Conservation (phyloP, 1,140 invertebrate species). For the Potamilus streckersoni region DNA sequence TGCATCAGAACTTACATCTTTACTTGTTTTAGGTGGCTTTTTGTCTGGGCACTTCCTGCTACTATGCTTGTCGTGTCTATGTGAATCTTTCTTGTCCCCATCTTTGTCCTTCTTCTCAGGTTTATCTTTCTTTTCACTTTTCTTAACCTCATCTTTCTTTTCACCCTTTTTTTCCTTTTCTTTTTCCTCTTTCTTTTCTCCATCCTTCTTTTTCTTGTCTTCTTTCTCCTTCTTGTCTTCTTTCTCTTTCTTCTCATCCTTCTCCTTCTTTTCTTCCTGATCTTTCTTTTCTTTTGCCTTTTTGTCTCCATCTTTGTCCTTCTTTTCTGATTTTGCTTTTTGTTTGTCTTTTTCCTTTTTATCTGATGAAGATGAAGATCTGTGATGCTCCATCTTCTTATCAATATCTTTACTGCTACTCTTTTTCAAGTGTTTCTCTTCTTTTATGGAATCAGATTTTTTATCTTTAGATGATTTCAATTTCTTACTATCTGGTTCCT, state of each 20-base stretch:
- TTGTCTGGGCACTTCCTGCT: conserved; percentile 27
- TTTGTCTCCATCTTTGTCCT: conserved; percentile 30
- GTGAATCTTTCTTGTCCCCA: conserved; percentile 19
- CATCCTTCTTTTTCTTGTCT: conserved; percentile 23
- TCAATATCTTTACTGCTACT: conserved; percentile 4
- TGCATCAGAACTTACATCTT: conserved; percentile 7
- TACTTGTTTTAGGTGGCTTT: conserved; percentile 13
- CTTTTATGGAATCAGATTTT: conserved; percentile 23
- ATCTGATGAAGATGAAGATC: conserved; percentile 14
- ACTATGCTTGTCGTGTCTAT: conserved; percentile 29
- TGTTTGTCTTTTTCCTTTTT: conserved; percentile 32
- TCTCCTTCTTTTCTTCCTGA: conserved; percentile 21
- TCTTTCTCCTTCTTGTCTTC: conserved; percentile 20
- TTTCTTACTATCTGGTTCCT: conserved; percentile 30
- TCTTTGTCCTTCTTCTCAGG: conserved; percentile 19
- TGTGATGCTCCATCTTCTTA: conserved; percentile 23
- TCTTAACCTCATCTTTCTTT: conserved; percentile 23
- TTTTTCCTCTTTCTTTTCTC: conserved; percentile 26
- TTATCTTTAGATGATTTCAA: conserved; percentile 25
- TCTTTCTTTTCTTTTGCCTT: conserved; percentile 23
- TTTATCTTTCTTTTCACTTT: conserved; percentile 6
- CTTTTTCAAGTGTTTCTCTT: conserved; percentile 29
- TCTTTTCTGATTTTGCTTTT: conserved; percentile 28
- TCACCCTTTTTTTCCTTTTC: conserved; percentile 25
- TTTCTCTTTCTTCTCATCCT: conserved; percentile 21